Base-by-base conservation (phyloP, 2,797 vertebrate species). In the Vespertilio murinus region DNA sequence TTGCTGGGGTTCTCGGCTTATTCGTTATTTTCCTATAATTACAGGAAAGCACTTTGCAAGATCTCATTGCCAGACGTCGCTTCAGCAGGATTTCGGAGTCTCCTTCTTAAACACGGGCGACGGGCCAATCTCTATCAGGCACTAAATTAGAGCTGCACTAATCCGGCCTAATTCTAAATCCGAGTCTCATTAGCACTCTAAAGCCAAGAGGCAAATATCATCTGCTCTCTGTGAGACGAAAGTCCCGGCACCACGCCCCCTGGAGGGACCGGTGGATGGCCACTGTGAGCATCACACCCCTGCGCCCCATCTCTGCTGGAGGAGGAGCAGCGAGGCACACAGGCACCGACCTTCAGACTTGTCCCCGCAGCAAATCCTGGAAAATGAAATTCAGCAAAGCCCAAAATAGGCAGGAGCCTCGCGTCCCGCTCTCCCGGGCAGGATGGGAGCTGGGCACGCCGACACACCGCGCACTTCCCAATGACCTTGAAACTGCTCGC, bases 351-450 rank as follows among this genome's bases (percentile, higher is more conserved):
- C 83, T 97, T 90, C 54, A 40, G 73, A n/a, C 35, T 20, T 81
- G 65, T 80, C 78, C 94, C 74, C n/a, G 42, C 56, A 90, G 75
- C 38, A 91, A 83, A 33, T 49, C 82, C 84, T 74, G 35, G 85
- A 85, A 78, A 95, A 59, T 42, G 38, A 95, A 54, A 95, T 28
- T 94, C 91, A 94, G 94, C 94, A 93, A 94, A 95, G 23, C 64
- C 61, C 84, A 64, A 94, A 96, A 91, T 35, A 95, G 78, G 70
- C 70, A 78, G 47, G 54, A 91, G 59, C n/a, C 49, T 73, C 88
- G 56, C 12, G 35, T 49, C 35, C 9, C 80, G 65, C 42, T 23
- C 33, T n/a, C 22, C 23, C 16, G 35, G 23, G n/a, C 49, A 33
- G 86, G 74, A 45, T 1, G 8, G 65, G 92, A 86, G 47, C 61